phyloP scores from a whole-genome alignment of 2,113 vertebrate genomes.

The Phrynosoma blainvillii region DNA sequence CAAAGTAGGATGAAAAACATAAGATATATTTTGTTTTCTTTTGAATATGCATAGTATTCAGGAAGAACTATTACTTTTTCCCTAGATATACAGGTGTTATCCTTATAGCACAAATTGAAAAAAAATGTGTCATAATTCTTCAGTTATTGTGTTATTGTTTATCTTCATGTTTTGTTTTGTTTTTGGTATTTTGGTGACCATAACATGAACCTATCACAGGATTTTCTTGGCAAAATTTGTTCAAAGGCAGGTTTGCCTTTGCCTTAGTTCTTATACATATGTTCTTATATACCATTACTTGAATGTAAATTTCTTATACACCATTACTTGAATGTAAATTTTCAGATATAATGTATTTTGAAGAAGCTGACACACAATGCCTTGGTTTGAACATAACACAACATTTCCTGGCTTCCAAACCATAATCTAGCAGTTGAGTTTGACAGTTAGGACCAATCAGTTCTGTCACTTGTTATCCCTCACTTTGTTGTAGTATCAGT shows the following conservation, averaged over 20 bases:
- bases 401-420: background rate
- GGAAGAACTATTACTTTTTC: too few species aligned
- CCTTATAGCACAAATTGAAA: background rate
- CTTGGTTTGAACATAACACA: too few species aligned
- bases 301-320: slow-evolving; percentile 54
- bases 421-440: background rate
- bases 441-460: background rate
- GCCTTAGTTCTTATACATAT: slow-evolving; percentile 48
- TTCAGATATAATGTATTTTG: slow-evolving; percentile 42
- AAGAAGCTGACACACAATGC: background rate
- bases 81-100: too few species aligned
- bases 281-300: slow-evolving; percentile 54
- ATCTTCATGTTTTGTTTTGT: too few species aligned
- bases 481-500: background rate
- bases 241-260: too few species aligned
- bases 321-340: slow-evolving; percentile 58
- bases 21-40: too few species aligned
- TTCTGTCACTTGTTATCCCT: background rate
- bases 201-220: too few species aligned
- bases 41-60: too few species aligned
- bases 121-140: slow-evolving; percentile 59
- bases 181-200: too few species aligned
- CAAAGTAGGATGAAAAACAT: too few species aligned
- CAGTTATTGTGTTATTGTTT: slow-evolving; percentile 6
- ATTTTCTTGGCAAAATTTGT: too few species aligned